phyloP scores from a whole-genome alignment of 2,113 vertebrate species.

The Scomber scombrus region DNA sequence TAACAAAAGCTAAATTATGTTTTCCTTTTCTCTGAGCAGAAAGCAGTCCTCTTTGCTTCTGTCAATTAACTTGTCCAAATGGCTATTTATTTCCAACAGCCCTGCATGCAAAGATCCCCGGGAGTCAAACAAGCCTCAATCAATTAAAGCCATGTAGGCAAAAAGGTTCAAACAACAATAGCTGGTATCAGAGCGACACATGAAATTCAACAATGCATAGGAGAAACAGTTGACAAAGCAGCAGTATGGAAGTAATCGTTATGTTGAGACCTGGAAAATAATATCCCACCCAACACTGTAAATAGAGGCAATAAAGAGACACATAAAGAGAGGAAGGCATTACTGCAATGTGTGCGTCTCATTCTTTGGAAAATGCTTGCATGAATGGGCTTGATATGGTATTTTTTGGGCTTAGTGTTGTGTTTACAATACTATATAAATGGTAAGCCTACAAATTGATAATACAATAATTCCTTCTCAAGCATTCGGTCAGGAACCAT shows the following conservation, averaged over 20 bases:
- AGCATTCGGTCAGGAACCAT: constrained; percentile 37
- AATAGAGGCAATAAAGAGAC: constrained; percentile 43
- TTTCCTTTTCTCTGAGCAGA: constrained; percentile 55
- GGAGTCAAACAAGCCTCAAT: constrained; percentile 54
- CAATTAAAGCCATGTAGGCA: constrained; percentile 48
- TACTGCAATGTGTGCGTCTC: constrained; percentile 5
- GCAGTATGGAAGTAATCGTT: constrained; percentile 24
- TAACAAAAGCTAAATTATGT: constrained; percentile 62
- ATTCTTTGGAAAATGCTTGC: constrained; percentile 34
- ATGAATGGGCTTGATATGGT: constrained; percentile 33
- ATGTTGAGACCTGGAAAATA: constrained; percentile 29
- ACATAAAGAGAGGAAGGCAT: constrained; percentile 29
- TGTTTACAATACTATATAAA: constrained; percentile 54
- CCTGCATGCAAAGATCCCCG: constrained; percentile 36
- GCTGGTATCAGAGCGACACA: constrained; percentile 35
- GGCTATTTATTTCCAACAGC: constrained; percentile 62
- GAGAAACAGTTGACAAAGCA: constrained; percentile 36
- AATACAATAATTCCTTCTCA: constrained; percentile 43
- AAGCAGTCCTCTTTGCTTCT: constrained; percentile 49
- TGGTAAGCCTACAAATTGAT: constrained; percentile 36
- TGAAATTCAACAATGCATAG: constrained; percentile 25
- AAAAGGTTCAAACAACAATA: constrained; percentile 29
- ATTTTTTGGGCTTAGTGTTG: constrained; percentile 45
- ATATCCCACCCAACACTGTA: constrained; percentile 20
- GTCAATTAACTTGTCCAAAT: constrained; percentile 69